These are phyloP conservation scores for Schizothorax lantsangensis DNA, from an alignment of 2,797 vertebrate species.

Conservation along the genomic window DNA sequence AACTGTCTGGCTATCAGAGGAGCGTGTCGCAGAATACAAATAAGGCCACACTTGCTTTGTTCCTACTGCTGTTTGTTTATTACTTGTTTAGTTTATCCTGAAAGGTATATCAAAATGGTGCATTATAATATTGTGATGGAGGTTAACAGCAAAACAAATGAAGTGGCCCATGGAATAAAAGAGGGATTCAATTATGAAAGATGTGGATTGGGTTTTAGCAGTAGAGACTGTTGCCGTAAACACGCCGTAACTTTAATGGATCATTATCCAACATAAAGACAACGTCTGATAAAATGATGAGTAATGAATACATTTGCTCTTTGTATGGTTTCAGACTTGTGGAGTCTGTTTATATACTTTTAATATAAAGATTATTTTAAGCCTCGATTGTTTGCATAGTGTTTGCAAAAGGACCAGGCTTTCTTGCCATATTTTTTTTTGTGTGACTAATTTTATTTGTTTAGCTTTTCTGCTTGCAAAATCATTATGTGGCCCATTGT, in stretches of 20 bases:
- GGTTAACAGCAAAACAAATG: conserved; percentile 35
- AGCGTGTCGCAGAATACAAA: conserved; percentile 38
- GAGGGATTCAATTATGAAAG: conserved; percentile 26
- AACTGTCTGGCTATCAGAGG: conserved; percentile 34
- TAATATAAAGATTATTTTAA: conserved; percentile 8
- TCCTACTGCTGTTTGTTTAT: conserved; percentile 23
- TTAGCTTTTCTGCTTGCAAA: conserved; percentile 28
- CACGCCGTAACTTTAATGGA: neutral
- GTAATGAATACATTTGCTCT: neutral
- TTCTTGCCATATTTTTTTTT: neutral
- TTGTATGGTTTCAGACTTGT: neutral
- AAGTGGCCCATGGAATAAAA: conserved; percentile 25
- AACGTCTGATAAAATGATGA: neutral
- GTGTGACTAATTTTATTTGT: neutral
- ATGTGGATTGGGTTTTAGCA: neutral
- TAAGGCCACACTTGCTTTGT: conserved; percentile 37
- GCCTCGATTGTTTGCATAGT: neutral
- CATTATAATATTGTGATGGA: conserved; percentile 38
- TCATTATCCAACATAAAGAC: neutral
- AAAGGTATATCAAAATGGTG: neutral
- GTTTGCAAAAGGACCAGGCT: neutral
- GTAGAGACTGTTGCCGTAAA: neutral
- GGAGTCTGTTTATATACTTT: neutral
- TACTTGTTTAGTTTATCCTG: conserved; percentile 22
- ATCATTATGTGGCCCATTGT: conserved; percentile 41